Evolutionary conservation across 2,113 vertebrate genomes (phyloP), one percentile per base, ranked within the genome.

Genomic region (Erinaceus europaeus): DNA sequence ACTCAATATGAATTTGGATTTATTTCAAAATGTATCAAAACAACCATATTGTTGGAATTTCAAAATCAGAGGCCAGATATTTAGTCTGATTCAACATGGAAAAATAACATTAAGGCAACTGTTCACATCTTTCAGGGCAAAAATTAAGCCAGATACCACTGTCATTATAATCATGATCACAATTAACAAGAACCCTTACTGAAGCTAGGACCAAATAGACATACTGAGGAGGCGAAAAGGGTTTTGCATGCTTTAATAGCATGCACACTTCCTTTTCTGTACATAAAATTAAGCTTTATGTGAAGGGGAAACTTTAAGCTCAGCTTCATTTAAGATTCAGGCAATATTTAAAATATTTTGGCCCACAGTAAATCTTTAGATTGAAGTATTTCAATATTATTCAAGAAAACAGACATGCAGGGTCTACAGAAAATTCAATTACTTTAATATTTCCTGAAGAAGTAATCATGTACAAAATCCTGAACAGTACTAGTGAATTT

Each of bases 261-360:
- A 32, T 32, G 11, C 17, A 53, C 38, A 64, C 5, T 81, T 84
- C 17, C 15, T 79, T 71, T 88, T 53, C 15, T 69, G 6, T 53
- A 74, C 3, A 48, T 38, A 91, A 83, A 88, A 64, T 55, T 86
- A 36, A 57, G 27, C 89, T 86, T 87, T 36, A 78, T 55, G 88
- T 89, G 65, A 91, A 92, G 76, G 27, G 25, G 3, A 80, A 86
- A 40, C 53, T 84, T n/a, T 46, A 80, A 77, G 71, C 6, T 48
- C 10, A 38, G 40, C 3, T 90, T 77, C 27, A 62, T 77, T 67
- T 86, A 71, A 81, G 84, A 74, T 40, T 78, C 34, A 94, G 34
- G 40, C 65, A 65, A 84, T 71, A 89, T 81, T 74, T 32, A 90
- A 90, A 90, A 82, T 77, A 89, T 89, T 90, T 91, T 48, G 44